These are phyloP conservation scores for Antrozous pallidus DNA, from an alignment of 2,797 vertebrate genomes.

Conservation along the genomic window DNA sequence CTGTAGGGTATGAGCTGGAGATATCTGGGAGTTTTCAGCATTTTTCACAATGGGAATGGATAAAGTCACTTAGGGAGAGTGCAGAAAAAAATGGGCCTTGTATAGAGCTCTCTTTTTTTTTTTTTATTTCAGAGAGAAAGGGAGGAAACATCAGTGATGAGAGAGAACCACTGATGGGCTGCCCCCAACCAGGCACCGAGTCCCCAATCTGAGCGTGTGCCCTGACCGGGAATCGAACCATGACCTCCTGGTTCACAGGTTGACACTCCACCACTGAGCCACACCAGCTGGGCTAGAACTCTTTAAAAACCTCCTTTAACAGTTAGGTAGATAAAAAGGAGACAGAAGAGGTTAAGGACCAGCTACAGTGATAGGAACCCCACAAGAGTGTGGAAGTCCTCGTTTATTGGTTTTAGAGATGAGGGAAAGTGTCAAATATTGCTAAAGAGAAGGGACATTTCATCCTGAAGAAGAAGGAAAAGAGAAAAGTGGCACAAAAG, in stretches of 20 bases:
- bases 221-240: no score
- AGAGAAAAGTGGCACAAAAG: background rate
- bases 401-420: background rate
- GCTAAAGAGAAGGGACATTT: background rate
- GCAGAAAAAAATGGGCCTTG: background rate
- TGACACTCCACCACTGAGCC: no score
- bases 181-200: no score
- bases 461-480: background rate
- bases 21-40: background rate
- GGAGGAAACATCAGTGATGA: no score
- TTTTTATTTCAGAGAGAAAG: no score
- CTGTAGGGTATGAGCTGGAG: background rate
- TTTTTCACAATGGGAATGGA: background rate
- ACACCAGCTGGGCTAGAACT: no score
- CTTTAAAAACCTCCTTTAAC: background rate
- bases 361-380: background rate
- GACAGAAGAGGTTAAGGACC: background rate
- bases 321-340: background rate
- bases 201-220: no score
- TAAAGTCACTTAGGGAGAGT: background rate
- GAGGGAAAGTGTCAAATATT: background rate
- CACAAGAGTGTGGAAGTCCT: background rate
- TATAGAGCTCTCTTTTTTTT: background rate
- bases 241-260: no score
- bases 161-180: no score